Conservation (phyloP, 2,797 vertebrate genomes). For the Naso thynnoides region DNA sequence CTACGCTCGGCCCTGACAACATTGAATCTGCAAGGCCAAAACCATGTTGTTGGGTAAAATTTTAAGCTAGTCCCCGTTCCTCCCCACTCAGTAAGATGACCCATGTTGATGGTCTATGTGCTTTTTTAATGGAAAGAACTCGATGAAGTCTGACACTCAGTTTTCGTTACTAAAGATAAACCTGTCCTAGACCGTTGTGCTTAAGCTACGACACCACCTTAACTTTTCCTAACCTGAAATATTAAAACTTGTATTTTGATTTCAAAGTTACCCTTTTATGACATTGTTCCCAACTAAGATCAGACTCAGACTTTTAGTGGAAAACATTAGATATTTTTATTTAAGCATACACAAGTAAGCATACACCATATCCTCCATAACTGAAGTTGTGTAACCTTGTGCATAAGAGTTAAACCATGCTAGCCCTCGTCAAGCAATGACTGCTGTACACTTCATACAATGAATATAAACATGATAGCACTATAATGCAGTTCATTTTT, state of each 20-base stretch:
- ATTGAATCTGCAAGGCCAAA: constrained; percentile 27
- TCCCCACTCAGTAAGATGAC: constrained; percentile 5
- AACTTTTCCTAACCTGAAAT: background rate
- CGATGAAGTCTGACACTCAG: constrained; percentile 17
- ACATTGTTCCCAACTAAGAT: background rate
- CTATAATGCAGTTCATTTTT: constrained; percentile 70
- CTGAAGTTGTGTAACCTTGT: constrained; percentile 82
- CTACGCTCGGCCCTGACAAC: constrained; percentile 24
- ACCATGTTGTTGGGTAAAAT: constrained; percentile 21
- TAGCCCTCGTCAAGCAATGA: constrained; percentile 79
- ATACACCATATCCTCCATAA: constrained; percentile 76
- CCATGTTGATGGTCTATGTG: background rate
- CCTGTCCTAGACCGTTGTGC: background rate
- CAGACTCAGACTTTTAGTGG: constrained; percentile 49
- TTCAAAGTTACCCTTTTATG: background rate
- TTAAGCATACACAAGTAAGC: constrained; percentile 83
- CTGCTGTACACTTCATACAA: constrained; percentile 72
- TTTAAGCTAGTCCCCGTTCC: constrained; percentile 16
- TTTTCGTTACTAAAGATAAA: constrained; percentile 27
- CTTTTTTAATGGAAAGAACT: constrained; percentile 2
- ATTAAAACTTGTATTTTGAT: background rate
- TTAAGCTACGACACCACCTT: background rate
- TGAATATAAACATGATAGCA: constrained; percentile 72
- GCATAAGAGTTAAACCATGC: constrained; percentile 81
- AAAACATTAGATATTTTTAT: constrained; percentile 77